Conservation (phyloP, 2,888 invertebrate species). For the Eilema griseolum region DNA sequence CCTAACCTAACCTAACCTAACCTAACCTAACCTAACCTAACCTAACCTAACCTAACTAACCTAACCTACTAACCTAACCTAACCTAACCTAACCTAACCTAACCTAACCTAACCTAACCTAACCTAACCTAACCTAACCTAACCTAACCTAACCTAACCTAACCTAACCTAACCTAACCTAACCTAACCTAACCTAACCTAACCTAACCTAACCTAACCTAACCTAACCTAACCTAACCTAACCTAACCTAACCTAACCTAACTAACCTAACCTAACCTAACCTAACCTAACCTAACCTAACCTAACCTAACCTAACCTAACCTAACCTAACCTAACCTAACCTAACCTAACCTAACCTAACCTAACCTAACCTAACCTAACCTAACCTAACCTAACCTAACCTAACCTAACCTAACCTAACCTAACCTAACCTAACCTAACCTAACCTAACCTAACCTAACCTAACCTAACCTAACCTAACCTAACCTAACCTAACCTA, state of each 20-base stretch:
- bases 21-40: constrained; percentile 45
- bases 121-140: constrained; percentile 30
- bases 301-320: constrained; percentile 19
- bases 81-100: constrained; percentile 26
- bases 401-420: constrained; percentile 11
- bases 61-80: constrained; percentile 30
- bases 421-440: constrained; percentile 30
- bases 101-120: constrained; percentile 41
- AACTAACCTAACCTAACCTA: constrained; percentile 17
- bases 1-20: constrained; percentile 28
- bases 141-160: constrained; percentile 23
- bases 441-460: constrained; percentile 35
- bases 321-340: constrained; percentile 18
- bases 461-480: constrained; percentile 23
- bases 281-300: constrained; percentile 17
- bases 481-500: constrained; percentile 20
- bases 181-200: constrained; percentile 19
- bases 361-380: constrained; percentile 11
- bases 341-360: constrained; percentile 9
- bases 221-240: constrained; percentile 19
- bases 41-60: constrained; percentile 35
- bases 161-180: constrained; percentile 20
- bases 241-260: constrained; percentile 19
- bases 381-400: constrained; percentile 11
- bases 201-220: constrained; percentile 18